A percentile compares a stretch with the other conserved stretches of the same genome.
Conservation (phyloP, 2,888 invertebrate genomes). For the Cecidostiba fungosa region DNA sequence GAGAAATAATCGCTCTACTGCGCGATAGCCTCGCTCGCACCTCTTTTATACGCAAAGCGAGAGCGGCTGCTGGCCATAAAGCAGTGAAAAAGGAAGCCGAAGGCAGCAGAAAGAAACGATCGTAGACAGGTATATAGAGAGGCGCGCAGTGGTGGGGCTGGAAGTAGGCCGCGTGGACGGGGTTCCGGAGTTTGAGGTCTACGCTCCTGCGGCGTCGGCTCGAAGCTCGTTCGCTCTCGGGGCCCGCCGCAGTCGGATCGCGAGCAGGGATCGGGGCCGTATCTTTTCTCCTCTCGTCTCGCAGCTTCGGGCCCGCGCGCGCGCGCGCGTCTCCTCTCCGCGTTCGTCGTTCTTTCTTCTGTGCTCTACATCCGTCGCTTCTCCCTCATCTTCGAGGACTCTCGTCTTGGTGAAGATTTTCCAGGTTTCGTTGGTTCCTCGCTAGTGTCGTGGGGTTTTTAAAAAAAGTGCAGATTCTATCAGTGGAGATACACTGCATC, state of each 20-base stretch:
- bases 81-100: not conserved
- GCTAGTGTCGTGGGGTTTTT: not conserved
- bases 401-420: not conserved
- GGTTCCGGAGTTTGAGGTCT: not conserved
- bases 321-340: not conserved
- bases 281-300: constrained; percentile 7
- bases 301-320: not conserved
- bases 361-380: not conserved
- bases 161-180: constrained; percentile 3
- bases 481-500: not conserved
- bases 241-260: constrained; percentile 27
- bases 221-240: not conserved
- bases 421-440: not conserved
- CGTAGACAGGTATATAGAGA: not conserved
- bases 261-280: constrained; percentile 24
- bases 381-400: not conserved
- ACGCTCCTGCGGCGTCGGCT: constrained; percentile 7
- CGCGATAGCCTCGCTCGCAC: not conserved
- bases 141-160: constrained; percentile 3
- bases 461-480: not conserved
- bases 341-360: not conserved
- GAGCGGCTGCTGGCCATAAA: not conserved
- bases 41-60: not conserved
- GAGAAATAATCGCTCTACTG: not conserved
- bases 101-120: constrained; percentile 1